Evolutionary conservation across 64 coral and sea anemone species (phyloP), one percentile per base, ranked within the genome.

Genomic region (Anthopleura sola): DNA sequence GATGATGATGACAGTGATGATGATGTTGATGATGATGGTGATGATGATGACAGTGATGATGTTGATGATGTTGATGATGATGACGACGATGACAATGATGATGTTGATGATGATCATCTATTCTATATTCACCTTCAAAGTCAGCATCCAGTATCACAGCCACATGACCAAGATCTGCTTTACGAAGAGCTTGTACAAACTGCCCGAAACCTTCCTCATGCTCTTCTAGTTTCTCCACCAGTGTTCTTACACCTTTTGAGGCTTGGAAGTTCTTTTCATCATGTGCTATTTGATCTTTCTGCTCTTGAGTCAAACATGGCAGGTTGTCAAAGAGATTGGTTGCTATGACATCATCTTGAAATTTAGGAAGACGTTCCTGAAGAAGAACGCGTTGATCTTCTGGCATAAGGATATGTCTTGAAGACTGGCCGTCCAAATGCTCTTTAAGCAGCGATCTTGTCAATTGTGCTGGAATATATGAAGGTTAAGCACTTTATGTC

Each of bases 161-260:
- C 29, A 93, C 68, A 10, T 93, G 86, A 2, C 79, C 86, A n/a
- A 76, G 24, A 0, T 80, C 86, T 28, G 6, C 58, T 37, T 71
- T 75, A 31, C 80, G 49, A 12, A 93, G 18, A 3, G 91, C 91
- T 1, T 26, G 28, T 7, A 93, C 86, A 54, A 93, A 88, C 81
- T 88, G 55, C n/a, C 40, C 47, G 54, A 93, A 93, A 36, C 86
- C 91, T 38, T 57, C 75, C 23, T 88, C 50, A 6, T 37, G 50
- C 38, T 60, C 51, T 74, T 85, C 86, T 18, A 93, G 68, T 5
- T 84, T 76, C 16, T 88, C 91, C 10, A 93, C 86, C 23, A 93
- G 86, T 6, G 75, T 88, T n/a, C 44, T 49, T 0, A 77, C 68
- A 6, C 75, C 91, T 49, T 60, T 83, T 17, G 47, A 39, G 3